phyloP scores from a whole-genome alignment of 2,888 invertebrate species.

The Torymus tubicola region DNA sequence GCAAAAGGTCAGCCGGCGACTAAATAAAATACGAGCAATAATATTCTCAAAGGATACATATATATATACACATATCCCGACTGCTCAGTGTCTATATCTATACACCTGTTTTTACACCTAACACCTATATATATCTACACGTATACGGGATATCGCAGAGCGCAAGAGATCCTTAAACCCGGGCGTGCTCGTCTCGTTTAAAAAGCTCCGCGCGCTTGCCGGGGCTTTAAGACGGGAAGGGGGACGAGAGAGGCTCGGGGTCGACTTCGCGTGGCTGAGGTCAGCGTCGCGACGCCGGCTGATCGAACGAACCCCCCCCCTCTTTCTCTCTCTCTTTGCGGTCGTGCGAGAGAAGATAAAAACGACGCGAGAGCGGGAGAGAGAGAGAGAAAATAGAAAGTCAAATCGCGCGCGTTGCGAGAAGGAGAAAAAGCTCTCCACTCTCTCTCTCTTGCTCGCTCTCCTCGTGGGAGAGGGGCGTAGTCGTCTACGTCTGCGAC shows the following conservation, averaged over 20 bases:
- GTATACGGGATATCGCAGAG: no score
- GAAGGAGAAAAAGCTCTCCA: conserved; percentile 40
- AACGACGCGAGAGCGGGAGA: conserved; percentile 36
- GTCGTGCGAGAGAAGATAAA: conserved; percentile 15
- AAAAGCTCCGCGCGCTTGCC: no score
- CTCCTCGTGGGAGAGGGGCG: conserved; percentile 35
- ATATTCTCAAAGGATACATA: no score
- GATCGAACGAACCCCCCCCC: conserved; percentile 13
- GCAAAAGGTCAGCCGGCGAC: no score
- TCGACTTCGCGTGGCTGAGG: conserved; percentile 16
- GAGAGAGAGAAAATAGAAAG: conserved; percentile 45
- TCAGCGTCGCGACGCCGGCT: conserved; percentile 47
- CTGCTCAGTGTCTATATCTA: no score
- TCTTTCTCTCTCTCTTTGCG: background rate
- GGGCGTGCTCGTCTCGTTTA: no score
- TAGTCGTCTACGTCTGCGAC: conserved; percentile 69
- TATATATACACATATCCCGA: no score
- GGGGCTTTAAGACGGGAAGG: no score
- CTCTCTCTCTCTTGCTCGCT: conserved; percentile 5
- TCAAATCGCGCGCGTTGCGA: conserved; percentile 33
- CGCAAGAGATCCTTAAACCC: no score
- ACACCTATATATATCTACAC: no score
- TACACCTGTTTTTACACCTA: no score
- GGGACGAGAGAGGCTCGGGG: background rate
- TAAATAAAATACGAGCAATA: no score